Conservation (phyloP, 2,888 invertebrate species). For the Mystacides longicornis region DNA sequence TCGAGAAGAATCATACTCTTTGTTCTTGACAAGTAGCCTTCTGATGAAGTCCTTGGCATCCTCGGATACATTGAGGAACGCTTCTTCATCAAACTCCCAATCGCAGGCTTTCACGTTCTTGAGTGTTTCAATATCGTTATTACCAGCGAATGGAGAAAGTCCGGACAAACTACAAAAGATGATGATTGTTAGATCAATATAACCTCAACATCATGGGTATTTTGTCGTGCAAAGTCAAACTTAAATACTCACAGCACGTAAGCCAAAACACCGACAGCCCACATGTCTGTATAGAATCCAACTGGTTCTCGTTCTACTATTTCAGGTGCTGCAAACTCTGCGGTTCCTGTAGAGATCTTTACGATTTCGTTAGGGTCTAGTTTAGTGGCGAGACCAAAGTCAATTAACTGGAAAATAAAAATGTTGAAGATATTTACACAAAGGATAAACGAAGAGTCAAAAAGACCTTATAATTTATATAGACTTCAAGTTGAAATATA, state of each 20-base stretch:
- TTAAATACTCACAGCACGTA: conserved; percentile 83
- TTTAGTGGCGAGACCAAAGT: conserved; percentile 98
- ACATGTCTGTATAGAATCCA: conserved; percentile 99
- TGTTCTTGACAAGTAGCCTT: conserved; percentile 82
- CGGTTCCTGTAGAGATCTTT: conserved; percentile 98
- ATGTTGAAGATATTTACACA: not conserved
- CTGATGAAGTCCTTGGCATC: conserved; percentile 98
- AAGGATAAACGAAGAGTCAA: no score
- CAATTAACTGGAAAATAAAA: conserved; percentile 60
- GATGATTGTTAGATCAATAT: no score
- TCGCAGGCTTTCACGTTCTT: conserved; percentile 98
- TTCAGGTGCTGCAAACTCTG: conserved; percentile 99
- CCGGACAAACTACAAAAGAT: conserved; percentile 81
- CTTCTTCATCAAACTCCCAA: conserved; percentile 98
- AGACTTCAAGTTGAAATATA: no score
- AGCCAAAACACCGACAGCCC: conserved; percentile 97
- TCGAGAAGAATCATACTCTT: conserved; percentile 60
- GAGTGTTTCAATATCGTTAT: conserved; percentile 95
- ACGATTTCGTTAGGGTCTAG: conserved; percentile 97
- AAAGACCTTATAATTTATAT: no score
- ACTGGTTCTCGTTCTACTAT: conserved; percentile 98
- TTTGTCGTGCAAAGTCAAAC: not conserved
- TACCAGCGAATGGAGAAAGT: conserved; percentile 97
- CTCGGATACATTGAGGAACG: conserved; percentile 89
- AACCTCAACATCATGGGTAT: no score